Base-by-base conservation (phyloP, 2,113 vertebrate genomes). In the Ictidomys tridecemlineatus region DNA sequence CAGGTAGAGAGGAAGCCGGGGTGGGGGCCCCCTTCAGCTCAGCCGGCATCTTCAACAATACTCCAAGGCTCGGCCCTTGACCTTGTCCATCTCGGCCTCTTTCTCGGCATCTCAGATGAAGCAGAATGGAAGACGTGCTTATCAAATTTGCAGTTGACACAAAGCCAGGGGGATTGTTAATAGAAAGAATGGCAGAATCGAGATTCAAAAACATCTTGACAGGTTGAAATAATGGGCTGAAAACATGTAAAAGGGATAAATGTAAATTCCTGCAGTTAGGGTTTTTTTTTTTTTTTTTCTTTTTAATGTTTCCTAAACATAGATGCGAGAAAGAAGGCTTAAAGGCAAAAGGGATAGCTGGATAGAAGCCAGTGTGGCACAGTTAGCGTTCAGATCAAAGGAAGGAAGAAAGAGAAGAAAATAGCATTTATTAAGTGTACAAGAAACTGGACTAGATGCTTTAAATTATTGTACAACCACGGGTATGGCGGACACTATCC, bases 241-340 rank as follows among this genome's bases (percentile, higher is more conserved):
- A 97, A 97, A 97, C 96, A 95, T 74, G 39, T 82, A 92, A 92
- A 95, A 93, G 42, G 87, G 96, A 96, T 97, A 95, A 96, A 97
- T 90, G 85, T 96, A 97, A 98, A 97, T 97, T 90, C 92, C 67
- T 69, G 39, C 67, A 12, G 89, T 85, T 84, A 37, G 76, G 7
- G 42, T 67, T 32, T 8, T 20, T 53, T 45, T 45, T 45, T 58
- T 67, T 32, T 8, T 20, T 53, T 45, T 45, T 45, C n/a, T 45
- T 45, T 45, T 45, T 16, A 34, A 12, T 26, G 8, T 83, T 97
- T 93, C 80, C 65, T 92, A 85, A 95, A 94, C 76, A 96, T 92
- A 77, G 86, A 87, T 9, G 7, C 39, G 72, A 72, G 72, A 93
- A 91, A 86, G n/a, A 17, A 87, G 61, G 74, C 80, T 96, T 93